Percentiles rank a stretch among this genome's conserved stretches.
Evolutionary conservation across 2,888 invertebrate genomes (phyloP).

Genomic region (Dryobotodes eremita): DNA sequence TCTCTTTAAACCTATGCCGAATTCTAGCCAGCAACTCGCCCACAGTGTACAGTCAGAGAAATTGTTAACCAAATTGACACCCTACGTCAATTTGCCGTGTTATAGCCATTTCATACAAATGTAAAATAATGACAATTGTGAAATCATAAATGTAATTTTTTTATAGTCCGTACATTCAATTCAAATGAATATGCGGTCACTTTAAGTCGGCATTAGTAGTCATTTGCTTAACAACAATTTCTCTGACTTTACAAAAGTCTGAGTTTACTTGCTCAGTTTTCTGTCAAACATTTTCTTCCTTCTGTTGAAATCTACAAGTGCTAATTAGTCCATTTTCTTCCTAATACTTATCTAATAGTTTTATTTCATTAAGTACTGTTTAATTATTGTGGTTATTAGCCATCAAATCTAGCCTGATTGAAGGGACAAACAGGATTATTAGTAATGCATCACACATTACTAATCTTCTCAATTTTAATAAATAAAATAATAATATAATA

Average conservation of each 20-base stretch:
- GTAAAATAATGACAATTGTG: neutral
- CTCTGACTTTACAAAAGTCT: neutral
- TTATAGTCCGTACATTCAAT: too few species aligned
- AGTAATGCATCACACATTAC: conserved; percentile 46
- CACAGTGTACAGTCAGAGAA: neutral
- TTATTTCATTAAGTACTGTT: neutral
- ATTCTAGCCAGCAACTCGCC: neutral
- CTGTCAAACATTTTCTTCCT: neutral
- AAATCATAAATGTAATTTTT: too few species aligned
- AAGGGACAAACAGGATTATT: conserved; percentile 13
- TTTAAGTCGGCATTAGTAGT: neutral
- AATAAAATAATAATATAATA: conserved; percentile 30
- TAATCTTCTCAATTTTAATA: conserved; percentile 15
- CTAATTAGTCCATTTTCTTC: neutral
- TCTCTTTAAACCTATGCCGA: neutral
- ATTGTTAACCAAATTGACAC: neutral
- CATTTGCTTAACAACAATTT: neutral
- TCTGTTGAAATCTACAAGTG: neutral
- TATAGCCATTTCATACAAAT: too few species aligned
- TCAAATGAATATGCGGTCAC: neutral
- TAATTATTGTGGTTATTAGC: neutral
- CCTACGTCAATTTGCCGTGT: neutral
- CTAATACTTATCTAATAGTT: neutral
- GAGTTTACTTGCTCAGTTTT: neutral
- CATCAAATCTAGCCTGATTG: neutral